Percentiles rank a stretch among this genome's conserved stretches.
Evolutionary conservation across 2,888 invertebrate genomes (phyloP).

Genomic region (Zelleria hepariella): DNA sequence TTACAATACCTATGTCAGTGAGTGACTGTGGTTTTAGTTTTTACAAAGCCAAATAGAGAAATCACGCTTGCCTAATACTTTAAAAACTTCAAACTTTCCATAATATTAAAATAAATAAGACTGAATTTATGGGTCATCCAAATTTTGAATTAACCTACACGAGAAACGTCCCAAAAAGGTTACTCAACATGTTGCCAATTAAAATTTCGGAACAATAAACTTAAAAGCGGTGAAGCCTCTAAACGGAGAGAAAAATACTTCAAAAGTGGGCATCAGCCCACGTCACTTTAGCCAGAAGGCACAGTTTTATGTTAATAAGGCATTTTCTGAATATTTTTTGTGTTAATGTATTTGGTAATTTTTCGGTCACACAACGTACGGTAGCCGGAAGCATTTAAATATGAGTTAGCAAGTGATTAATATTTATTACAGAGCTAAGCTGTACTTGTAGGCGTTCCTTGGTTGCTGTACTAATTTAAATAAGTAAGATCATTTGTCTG

Average conservation of each 20-base stretch:
- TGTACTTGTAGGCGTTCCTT: not conserved
- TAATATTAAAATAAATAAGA: not conserved
- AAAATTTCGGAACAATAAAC: constrained; percentile 10
- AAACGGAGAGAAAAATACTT: constrained; percentile 14
- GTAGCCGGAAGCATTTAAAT: constrained; percentile 64
- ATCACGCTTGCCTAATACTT: too few relatives aligned
- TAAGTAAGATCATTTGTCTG: constrained; percentile 1
- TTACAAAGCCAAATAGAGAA: too few relatives aligned
- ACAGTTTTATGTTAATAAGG: constrained; percentile 53
- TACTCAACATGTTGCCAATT: not conserved
- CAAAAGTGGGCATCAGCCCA: constrained; percentile 26
- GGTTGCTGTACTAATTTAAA: not conserved
- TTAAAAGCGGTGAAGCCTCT: not conserved
- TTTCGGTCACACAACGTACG: constrained; percentile 25
- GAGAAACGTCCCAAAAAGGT: not conserved
- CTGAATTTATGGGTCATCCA: not conserved
- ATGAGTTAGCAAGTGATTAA: constrained; percentile 56
- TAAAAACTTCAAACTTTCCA: not conserved
- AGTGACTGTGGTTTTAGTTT: too few relatives aligned
- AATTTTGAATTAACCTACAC: not conserved
- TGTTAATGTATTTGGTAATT: constrained; percentile 39
- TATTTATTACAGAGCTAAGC: constrained; percentile 46
- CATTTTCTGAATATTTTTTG: constrained; percentile 43
- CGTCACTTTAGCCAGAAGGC: constrained; percentile 19
- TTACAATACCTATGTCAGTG: too few relatives aligned